phyloP scores from a whole-genome alignment of 2,888 invertebrate species.

The Mythimna impura region DNA sequence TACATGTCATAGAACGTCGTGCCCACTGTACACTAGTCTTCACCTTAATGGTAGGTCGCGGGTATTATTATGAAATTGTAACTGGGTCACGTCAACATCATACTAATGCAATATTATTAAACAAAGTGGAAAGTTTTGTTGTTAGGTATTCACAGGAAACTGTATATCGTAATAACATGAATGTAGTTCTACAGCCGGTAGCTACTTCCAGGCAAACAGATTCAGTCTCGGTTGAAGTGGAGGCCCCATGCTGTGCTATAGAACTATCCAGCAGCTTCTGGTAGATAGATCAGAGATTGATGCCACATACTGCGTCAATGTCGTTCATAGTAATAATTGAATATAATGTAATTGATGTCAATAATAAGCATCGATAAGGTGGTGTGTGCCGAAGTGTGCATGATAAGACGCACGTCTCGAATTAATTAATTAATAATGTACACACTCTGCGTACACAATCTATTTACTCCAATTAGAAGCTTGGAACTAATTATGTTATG shows the following conservation, averaged over 20 bases:
- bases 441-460: constrained; percentile 23
- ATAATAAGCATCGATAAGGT: constrained; percentile 32
- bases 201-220: not conserved
- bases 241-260: not conserved
- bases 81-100: constrained; percentile 32
- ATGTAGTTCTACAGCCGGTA: not conserved
- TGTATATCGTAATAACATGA: constrained; percentile 19
- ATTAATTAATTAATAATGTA: constrained; percentile 54
- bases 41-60: constrained; percentile 31
- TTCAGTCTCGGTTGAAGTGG: not conserved
- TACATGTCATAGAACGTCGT: constrained; percentile 42
- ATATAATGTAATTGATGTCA: constrained; percentile 9
- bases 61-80: constrained; percentile 43
- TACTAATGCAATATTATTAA: constrained; percentile 49
- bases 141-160: constrained; percentile 16
- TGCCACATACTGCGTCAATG: not conserved
- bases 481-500: constrained; percentile 33
- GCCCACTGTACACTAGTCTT: constrained; percentile 37
- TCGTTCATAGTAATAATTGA: constrained; percentile 9
- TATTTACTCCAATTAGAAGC: constrained; percentile 46
- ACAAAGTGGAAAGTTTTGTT: constrained; percentile 34
- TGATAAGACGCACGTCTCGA: constrained; percentile 32
- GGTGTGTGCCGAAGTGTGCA: constrained; percentile 30
- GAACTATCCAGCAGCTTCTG: not conserved
- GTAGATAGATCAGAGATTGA: not conserved